phyloP scores from a whole-genome alignment of 2,888 invertebrate genomes.

The Drosophila macrothrix region DNA sequence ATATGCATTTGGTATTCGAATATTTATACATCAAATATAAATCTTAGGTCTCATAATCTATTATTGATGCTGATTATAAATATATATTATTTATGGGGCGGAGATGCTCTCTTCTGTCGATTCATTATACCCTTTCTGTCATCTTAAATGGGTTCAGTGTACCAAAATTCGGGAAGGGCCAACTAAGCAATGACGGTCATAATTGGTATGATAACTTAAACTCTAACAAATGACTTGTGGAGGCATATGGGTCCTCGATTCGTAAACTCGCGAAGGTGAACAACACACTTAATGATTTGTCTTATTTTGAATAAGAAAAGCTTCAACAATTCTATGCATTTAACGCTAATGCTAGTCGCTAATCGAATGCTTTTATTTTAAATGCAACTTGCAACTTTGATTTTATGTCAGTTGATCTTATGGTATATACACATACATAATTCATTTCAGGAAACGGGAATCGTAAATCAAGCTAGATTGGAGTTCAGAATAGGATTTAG shows the following conservation, averaged over 20 bases:
- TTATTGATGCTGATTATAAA: too few relatives aligned
- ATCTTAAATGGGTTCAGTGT: background rate
- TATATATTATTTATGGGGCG: background rate
- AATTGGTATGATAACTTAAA: background rate
- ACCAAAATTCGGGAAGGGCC: background rate
- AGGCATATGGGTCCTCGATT: too few relatives aligned
- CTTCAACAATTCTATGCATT: too few relatives aligned
- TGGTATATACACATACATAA: too few relatives aligned
- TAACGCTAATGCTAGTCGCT: rapidly evolving
- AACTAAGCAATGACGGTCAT: background rate
- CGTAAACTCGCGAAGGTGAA: background rate
- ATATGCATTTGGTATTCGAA: background rate
- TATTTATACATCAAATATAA: background rate
- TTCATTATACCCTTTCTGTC: background rate
- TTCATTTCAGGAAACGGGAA: too few relatives aligned
- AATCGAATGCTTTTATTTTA: background rate
- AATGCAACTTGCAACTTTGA: background rate
- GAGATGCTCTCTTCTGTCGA: background rate
- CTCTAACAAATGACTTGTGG: background rate
- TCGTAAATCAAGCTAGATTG: background rate
- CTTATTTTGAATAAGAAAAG: too few relatives aligned
- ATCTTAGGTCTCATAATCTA: background rate
- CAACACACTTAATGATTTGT: background rate
- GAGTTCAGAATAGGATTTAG: background rate
- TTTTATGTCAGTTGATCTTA: background rate